Evolutionary conservation across 2,797 vertebrate species (phyloP), one percentile per base, ranked within the genome.

Genomic region (Megalops cyprinoides): DNA sequence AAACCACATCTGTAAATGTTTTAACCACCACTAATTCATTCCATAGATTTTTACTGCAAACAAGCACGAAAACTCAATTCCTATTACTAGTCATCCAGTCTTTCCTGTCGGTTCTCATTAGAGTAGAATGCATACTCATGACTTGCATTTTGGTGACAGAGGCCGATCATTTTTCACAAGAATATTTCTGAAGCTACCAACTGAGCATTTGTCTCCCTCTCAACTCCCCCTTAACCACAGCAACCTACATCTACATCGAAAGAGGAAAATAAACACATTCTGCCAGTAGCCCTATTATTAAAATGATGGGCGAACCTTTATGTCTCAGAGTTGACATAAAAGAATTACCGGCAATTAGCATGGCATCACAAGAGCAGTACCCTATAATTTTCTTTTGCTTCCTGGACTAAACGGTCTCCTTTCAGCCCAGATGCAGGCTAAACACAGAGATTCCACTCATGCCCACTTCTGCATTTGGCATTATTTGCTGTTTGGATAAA

Each of bases 331-430:
- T 20, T 18, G 84, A 86, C 90, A 84, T 88, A 79, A 80, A 90
- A 89, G 88, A 90, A 91, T 86, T 87, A 84, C 81, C 79, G 82
- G 89, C 91, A 93, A 93, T 92, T 90, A 89, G 88, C 80, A 69
- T 87, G 80, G 88, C 87, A 92, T 91, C 89, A 90, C 88, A 90
- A 34, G 81, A 88, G 87, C 89, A 89, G 81, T 92, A 89, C 89
- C 88, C 91, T 89, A 83, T 88, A 92, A 94, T 95, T 93, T 91
- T 65, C 87, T 78, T 71, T 53, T 60, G 84, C 88, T 93, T 94
- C 92, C 92, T 91, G 91, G 84, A 82, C 76, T 81, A 89, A 88
- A 92, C 86, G 83, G 86, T 87, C 85, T 84, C 85, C 79, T 82
- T 86, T 91, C 84, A 87, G 88, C 92, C 90, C 87, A 87, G 88